Evolutionary conservation across 1,140 invertebrate genomes (phyloP).

Genomic region (Drosophila nasuta): DNA sequence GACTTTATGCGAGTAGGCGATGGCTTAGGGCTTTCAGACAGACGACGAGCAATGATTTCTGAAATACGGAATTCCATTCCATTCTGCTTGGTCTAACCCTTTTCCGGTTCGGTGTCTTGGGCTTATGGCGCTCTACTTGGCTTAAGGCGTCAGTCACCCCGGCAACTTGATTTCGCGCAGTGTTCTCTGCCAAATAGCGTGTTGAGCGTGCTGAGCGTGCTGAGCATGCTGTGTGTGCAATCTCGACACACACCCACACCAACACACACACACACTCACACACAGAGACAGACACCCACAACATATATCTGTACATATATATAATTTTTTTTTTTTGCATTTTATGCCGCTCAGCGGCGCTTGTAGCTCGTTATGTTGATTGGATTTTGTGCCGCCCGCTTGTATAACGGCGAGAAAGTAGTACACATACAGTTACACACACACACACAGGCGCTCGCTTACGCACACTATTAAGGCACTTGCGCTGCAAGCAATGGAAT

Average conservation of each 20-base stretch:
- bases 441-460: constrained; percentile 33
- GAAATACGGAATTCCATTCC: constrained; percentile 28
- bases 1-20: not conserved
- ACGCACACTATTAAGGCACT: constrained; percentile 77
- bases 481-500: constrained; percentile 66
- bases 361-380: constrained; percentile 83
- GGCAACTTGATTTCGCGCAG: constrained; percentile 24
- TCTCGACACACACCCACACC: constrained; percentile 42
- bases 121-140: constrained; percentile 31
- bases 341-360: constrained; percentile 81
- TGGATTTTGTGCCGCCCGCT: constrained; percentile 81
- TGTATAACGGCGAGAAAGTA: constrained; percentile 69
- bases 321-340: constrained; percentile 60
- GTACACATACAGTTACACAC: constrained; percentile 46
- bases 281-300: constrained; percentile 32
- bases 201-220: constrained; percentile 37
- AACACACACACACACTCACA: constrained; percentile 14
- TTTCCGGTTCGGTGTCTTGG: constrained; percentile 35
- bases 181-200: constrained; percentile 34
- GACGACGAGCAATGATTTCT: constrained; percentile 32
- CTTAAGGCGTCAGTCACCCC: constrained; percentile 36
- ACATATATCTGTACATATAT: constrained; percentile 34
- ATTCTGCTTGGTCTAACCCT: constrained; percentile 32
- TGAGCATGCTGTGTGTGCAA: constrained; percentile 49
- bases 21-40: constrained; percentile 22